A percentile compares a stretch with the other conserved stretches of the same genome.
phyloP scores from a whole-genome alignment of 2,888 invertebrate species.

The Galerucella calmariensis region DNA sequence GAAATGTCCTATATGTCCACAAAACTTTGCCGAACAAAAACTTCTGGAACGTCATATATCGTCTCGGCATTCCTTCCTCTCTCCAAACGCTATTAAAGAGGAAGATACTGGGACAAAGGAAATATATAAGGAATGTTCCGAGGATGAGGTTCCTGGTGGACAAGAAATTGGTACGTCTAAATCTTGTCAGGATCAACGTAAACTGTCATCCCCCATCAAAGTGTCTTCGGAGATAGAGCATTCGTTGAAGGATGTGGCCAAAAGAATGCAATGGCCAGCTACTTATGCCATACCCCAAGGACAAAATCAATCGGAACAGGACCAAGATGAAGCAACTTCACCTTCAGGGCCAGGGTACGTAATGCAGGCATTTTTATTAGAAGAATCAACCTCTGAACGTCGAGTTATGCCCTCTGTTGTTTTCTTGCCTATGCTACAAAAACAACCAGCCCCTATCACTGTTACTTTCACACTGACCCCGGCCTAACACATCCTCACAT shows the following conservation, averaged over 20 bases:
- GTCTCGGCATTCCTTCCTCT: constrained; percentile 68
- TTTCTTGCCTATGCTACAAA: constrained; percentile 91
- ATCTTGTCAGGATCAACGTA: constrained; percentile 28
- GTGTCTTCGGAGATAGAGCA: constrained; percentile 65
- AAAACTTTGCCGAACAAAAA: constrained; percentile 70
- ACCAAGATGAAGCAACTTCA: constrained; percentile 48
- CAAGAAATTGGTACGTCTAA: constrained; percentile 41
- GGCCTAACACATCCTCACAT: constrained; percentile 71
- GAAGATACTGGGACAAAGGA: constrained; percentile 52
- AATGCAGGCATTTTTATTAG: constrained; percentile 93
- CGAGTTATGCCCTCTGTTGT: constrained; percentile 92
- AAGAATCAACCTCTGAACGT: constrained; percentile 68
- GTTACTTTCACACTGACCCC: constrained; percentile 94
- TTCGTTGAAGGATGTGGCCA: constrained; percentile 68
- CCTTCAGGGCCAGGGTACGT: constrained; percentile 68
- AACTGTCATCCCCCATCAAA: constrained; percentile 49
- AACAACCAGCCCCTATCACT: constrained; percentile 86
- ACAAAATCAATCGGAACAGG: constrained; percentile 50
- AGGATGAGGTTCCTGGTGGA: constrained; percentile 51
- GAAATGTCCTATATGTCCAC: constrained; percentile 72
- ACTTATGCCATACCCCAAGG: constrained; percentile 74
- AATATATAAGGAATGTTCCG: constrained; percentile 36
- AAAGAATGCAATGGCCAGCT: constrained; percentile 70
- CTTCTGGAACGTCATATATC: constrained; percentile 73
- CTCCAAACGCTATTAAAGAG: constrained; percentile 62